Conservation (phyloP, 2,797 vertebrate genomes). For the Cryptoprocta ferox region DNA sequence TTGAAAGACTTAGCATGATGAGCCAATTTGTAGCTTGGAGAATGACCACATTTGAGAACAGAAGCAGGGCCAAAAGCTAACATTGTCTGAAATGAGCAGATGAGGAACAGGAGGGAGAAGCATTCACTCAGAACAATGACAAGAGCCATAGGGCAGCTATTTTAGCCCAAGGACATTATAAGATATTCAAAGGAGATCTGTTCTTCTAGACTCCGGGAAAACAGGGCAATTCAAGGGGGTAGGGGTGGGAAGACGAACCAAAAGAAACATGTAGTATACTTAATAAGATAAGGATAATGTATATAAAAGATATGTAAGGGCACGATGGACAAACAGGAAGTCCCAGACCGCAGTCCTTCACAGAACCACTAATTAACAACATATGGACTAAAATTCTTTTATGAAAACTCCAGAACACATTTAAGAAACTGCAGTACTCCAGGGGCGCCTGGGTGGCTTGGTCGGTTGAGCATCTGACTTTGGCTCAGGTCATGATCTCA, state of each 20-base stretch:
- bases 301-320: background rate
- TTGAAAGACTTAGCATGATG: conserved; percentile 45
- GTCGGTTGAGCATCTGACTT: no score
- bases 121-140: conserved; percentile 77
- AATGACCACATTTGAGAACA: conserved; percentile 80
- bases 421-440: background rate
- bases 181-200: background rate
- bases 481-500: no score
- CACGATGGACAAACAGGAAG: background rate
- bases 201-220: background rate
- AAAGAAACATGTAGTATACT: background rate
- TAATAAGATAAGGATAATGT: background rate
- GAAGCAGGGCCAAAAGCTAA: conserved; percentile 81
- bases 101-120: conserved; percentile 81
- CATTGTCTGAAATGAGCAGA: conserved; percentile 83
- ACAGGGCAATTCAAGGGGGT: background rate
- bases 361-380: background rate
- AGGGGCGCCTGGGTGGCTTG: background rate
- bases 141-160: conserved; percentile 80
- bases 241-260: background rate
- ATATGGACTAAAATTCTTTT: background rate
- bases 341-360: background rate
- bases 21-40: conserved; percentile 75
- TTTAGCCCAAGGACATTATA: conserved; percentile 72
- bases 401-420: conserved; percentile 19